A percentile compares a stretch with the other conserved stretches of the same genome.
Conservation (phyloP, 2,797 vertebrate genomes). For the Diceros bicornis region DNA sequence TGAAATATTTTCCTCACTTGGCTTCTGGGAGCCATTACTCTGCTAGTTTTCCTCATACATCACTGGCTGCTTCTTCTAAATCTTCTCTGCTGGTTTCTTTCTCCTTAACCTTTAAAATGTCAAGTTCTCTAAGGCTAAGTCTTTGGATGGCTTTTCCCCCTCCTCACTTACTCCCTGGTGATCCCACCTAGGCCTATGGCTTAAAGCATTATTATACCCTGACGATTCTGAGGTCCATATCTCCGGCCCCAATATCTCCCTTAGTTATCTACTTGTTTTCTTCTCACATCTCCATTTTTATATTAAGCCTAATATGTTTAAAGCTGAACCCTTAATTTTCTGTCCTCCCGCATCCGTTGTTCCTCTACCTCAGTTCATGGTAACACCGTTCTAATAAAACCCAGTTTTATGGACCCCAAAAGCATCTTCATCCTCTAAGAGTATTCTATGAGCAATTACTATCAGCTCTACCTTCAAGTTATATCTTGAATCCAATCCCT, state of each 20-base stretch:
- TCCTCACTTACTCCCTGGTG: not conserved
- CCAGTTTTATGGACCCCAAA: not conserved
- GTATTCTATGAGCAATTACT: not conserved
- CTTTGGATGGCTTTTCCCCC: not conserved
- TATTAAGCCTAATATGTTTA: not conserved
- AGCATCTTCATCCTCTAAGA: not conserved
- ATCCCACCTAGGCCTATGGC: not conserved
- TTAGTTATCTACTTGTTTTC: not conserved
- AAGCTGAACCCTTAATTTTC: not conserved
- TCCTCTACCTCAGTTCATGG: not conserved
- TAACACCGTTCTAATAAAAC: not conserved
- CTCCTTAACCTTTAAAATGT: constrained; percentile 66
- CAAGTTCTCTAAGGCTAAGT: constrained; percentile 33
- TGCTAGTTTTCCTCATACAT: not conserved
- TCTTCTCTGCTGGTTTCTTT: constrained; percentile 40
- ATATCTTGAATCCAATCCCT: not conserved
- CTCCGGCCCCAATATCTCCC: not conserved
- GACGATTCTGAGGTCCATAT: not conserved
- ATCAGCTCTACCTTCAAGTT: not conserved
- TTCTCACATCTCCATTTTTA: not conserved
- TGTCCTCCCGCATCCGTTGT: not conserved
- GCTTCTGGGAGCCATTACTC: constrained; percentile 45
- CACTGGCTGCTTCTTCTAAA: not conserved
- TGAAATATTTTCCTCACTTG: constrained; percentile 65
- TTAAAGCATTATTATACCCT: not conserved